These are phyloP conservation scores for Heterotilapia buettikoferi DNA, from an alignment of 2,113 vertebrate genomes.

Conservation along the genomic window DNA sequence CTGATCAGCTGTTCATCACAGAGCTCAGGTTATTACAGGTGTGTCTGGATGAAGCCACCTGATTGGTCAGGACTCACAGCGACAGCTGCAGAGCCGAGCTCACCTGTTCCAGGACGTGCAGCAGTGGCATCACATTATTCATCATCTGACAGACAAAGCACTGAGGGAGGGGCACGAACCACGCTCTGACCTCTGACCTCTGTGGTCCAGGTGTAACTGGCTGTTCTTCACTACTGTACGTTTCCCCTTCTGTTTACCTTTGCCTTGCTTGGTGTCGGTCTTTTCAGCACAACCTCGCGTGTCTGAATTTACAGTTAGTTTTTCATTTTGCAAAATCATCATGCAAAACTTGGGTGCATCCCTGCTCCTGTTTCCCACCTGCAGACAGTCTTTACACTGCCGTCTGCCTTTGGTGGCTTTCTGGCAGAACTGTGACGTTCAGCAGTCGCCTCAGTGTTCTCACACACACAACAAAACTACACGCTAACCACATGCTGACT, in stretches of 20 bases:
- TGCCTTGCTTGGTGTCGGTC: background rate
- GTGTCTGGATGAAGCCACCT: background rate
- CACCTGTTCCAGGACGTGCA: background rate
- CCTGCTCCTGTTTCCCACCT: background rate
- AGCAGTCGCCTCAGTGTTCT: background rate
- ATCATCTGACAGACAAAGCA: background rate
- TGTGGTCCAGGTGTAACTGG: background rate
- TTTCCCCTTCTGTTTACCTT: background rate
- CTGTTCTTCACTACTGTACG: background rate
- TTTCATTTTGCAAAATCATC: background rate
- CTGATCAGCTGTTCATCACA: background rate
- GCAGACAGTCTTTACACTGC: background rate
- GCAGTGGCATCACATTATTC: background rate
- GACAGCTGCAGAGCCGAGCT: background rate
- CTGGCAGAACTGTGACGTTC: background rate
- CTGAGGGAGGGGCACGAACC: background rate
- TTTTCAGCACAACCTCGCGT: background rate
- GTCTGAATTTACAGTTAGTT: background rate
- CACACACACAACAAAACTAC: background rate
- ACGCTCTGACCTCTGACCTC: background rate
- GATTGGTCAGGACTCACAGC: background rate
- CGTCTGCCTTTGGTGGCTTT: background rate
- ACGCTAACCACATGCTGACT: background rate
- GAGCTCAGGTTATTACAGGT: background rate
- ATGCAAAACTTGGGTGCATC: accelerated